A percentile compares a stretch with the other conserved stretches of the same genome.
Conservation (phyloP, 2,113 vertebrate species). For the Bubo blakistoni region DNA sequence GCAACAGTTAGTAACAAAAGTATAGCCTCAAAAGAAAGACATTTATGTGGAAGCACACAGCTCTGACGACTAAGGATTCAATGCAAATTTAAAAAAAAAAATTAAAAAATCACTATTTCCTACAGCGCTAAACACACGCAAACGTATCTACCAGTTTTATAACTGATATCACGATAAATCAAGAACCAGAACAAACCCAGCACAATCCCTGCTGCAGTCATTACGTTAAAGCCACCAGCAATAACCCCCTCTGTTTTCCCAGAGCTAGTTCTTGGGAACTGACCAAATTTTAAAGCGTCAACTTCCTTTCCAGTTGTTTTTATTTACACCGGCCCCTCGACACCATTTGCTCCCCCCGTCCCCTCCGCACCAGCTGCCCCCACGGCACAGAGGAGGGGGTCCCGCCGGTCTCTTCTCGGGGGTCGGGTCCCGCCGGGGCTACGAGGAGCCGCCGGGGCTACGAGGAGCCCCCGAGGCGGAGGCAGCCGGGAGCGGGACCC, state of each 20-base stretch:
- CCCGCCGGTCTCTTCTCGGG: background rate
- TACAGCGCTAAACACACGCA: conserved; percentile 32
- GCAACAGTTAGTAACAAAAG: background rate
- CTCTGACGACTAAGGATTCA: accelerated
- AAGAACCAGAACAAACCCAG: background rate
- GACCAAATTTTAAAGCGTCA: conserved; percentile 1
- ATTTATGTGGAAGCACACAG: background rate
- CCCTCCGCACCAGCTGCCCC: background rate
- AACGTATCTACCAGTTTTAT: conserved; percentile 45
- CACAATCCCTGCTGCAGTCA: background rate
- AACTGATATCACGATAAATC: background rate
- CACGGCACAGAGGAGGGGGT: background rate
- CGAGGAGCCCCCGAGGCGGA: background rate
- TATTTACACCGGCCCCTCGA: background rate
- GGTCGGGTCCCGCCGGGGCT: background rate
- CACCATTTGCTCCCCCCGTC: background rate
- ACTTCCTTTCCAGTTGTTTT: background rate
- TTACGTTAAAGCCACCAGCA: background rate
- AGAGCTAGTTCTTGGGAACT: background rate
- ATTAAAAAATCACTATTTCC: background rate
- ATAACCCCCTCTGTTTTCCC: background rate
- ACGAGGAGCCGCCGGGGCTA: background rate
- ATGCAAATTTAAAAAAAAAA: accelerated
- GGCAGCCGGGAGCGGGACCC: background rate
- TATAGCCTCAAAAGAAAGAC: background rate